Base-by-base conservation (phyloP, 2,888 invertebrate species). In the Nemotelus nigrinus region DNA sequence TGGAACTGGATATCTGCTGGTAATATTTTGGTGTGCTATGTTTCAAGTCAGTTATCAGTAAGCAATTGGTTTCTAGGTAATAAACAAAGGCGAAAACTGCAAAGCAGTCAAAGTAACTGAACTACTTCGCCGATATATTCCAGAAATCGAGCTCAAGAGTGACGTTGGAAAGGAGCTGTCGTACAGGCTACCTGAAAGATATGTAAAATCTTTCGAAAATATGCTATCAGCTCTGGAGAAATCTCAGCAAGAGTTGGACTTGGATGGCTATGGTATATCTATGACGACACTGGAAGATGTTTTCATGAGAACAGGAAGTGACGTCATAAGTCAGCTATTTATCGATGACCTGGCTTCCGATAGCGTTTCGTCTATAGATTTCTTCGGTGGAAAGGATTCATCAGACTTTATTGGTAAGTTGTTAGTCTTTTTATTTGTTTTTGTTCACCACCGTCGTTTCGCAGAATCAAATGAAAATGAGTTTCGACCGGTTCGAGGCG, bases 281-380 rank as follows among this genome's bases (percentile, higher is more conserved):
- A 91, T 95, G 41, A 95, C 95, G 0, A 94, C 95, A 0, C 88
- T 96, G 87, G 96, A 96, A 87, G 96, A 96, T 87, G 95, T 96
- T 0, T 95, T 95, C 83, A 90, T 94, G 89, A 91, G 91, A 2
- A 82, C 83, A 58, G 84, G 83, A 4, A 47, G 63, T 44, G 74
- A 74, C 8, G 3, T 44, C 8, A 2, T 10, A 25, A 25, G 25
- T 25, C 25, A 25, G 25, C 25, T 25, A 25, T 25, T 25, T 25
- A 25, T 25, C 25, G 25, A 25, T 25, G 25, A 25, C 25, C 25
- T 25, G 25, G 25, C 25, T 25, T 25, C 25, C 25, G 25, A 25
- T 25, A 25, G 25, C 25, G 25, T 25, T 25, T 25, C 25, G 25
- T 25, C 25, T 58, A 25, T 39, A 10, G 58, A 58, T n/a, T 5